Base-by-base conservation (phyloP, 2,113 vertebrate genomes). In the Zapus hudsonius region DNA sequence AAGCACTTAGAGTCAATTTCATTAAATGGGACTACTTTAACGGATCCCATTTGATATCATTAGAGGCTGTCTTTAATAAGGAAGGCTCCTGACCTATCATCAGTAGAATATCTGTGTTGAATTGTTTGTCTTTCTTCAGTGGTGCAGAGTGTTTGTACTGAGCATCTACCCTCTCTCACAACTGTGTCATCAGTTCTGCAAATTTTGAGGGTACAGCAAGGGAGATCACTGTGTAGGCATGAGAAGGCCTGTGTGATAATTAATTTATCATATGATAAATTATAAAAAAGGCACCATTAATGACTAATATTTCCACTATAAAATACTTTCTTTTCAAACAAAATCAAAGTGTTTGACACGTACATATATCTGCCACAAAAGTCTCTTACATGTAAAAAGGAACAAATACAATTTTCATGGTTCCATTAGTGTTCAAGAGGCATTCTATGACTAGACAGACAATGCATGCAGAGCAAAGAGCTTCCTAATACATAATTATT, bases 1-100 rank as follows among this genome's bases (percentile, higher is more conserved):
- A 96, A 95, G 76, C 57, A 96, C 76, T 92, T 95, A 96, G 55
- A 95, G 69, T 61, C 75, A 92, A 91, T 96, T 96, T 96, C 59
- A 93, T 95, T 96, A 89, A 95, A 78, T 91, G 33, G 15, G 63
- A 67, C 67, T 92, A 23, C 67, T 96, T 92, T 95, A 94, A 84
- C 29, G 84, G 42, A 7, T 9, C 27, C 42, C 40, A 96, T 89
- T 95, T 63, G 11, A 25, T 93, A 79, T 95, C 91, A 95, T 94
- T 94, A 94, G 59, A 81, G 33, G 27, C 84, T 95, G 9, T 84
- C 80, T 96, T 95, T 94, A 93, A 87, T 89, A 57, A 93, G 57
- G 38, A 93, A 75, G 38, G 25, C 12, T 93, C 42, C 72, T 91
- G 84, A 91, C 76, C 66, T 87, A 82, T 92, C 59, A 89, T 64